Conservation (phyloP, 1,140 invertebrate genomes). For the Ladona fulva region DNA sequence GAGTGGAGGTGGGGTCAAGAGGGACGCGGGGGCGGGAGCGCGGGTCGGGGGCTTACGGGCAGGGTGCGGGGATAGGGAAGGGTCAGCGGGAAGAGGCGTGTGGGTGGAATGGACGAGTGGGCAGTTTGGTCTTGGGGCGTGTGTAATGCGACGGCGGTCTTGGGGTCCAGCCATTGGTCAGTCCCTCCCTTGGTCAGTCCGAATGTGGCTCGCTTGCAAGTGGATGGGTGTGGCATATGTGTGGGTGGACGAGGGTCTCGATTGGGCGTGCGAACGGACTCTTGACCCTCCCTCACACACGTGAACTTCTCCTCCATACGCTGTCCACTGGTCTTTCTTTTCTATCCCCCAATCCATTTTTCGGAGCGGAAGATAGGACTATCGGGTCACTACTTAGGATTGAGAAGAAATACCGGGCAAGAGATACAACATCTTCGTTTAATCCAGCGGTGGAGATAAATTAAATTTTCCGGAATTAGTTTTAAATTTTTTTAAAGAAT, state of each 20-base stretch:
- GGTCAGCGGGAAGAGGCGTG: neutral
- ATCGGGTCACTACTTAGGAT: too few relatives aligned
- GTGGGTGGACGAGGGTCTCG: neutral
- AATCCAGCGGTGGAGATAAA: too few relatives aligned
- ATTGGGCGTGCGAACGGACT: neutral
- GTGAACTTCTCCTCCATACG: too few relatives aligned
- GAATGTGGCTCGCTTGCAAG: neutral
- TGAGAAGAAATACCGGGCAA: too few relatives aligned
- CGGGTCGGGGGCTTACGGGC: neutral
- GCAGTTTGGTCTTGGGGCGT: neutral
- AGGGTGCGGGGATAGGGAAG: neutral
- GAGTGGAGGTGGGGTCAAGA: neutral
- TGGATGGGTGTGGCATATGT: constrained; percentile 2
- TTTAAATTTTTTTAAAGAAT: too few relatives aligned
- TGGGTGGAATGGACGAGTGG: neutral
- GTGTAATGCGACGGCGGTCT: neutral
- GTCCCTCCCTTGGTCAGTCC: neutral
- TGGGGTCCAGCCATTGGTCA: constrained; percentile 6
- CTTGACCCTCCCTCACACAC: too few relatives aligned
- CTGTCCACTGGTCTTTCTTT: too few relatives aligned
- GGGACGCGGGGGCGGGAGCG: neutral
- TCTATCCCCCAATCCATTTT: too few relatives aligned
- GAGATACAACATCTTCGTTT: too few relatives aligned
- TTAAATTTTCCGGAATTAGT: too few relatives aligned
- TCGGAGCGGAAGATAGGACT: too few relatives aligned